These are phyloP conservation scores for Platycheirus albimanus DNA, from an alignment of 2,888 invertebrate genomes.

Conservation along the genomic window DNA sequence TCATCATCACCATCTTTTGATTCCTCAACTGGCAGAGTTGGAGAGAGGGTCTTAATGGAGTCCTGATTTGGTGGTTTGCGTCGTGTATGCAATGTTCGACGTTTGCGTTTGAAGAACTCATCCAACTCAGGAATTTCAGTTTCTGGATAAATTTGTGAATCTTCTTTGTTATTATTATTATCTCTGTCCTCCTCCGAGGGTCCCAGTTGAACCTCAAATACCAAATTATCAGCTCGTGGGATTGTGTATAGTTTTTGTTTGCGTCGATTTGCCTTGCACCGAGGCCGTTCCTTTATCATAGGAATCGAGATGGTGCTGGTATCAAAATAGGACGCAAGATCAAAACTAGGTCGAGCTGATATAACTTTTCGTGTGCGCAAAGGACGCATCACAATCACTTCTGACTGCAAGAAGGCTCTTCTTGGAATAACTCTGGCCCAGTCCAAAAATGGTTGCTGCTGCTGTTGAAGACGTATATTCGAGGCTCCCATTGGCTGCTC, in stretches of 20 bases:
- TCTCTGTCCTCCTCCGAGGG: neutral
- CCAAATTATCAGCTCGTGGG: conserved; percentile 56
- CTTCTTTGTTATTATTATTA: conserved; percentile 41
- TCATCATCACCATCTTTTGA: neutral
- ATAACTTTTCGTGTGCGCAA: conserved; percentile 53
- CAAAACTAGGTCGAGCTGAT: conserved; percentile 39
- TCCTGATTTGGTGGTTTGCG: conserved; percentile 20
- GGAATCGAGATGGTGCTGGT: conserved; percentile 56
- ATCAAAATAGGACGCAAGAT: conserved; percentile 54
- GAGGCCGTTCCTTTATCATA: conserved; percentile 56
- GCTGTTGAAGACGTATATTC: conserved; percentile 23
- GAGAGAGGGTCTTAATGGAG: conserved; percentile 5
- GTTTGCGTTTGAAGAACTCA: conserved; percentile 66
- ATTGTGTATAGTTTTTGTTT: conserved; percentile 59
- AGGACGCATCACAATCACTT: conserved; percentile 53
- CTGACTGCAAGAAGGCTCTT: conserved; percentile 35
- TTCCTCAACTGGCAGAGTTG: neutral
- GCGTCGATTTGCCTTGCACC: conserved; percentile 48
- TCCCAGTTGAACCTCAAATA: conserved; percentile 46
- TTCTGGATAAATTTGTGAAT: conserved; percentile 59
- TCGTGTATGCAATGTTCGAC: conserved; percentile 35
- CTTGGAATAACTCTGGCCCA: conserved; percentile 61
- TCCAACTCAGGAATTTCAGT: conserved; percentile 63
- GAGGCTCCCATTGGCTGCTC: neutral
- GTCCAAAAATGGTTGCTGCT: conserved; percentile 32